These are phyloP conservation scores for Cromileptes altivelis DNA, from an alignment of 2,113 vertebrate genomes.

Conservation along the genomic window DNA sequence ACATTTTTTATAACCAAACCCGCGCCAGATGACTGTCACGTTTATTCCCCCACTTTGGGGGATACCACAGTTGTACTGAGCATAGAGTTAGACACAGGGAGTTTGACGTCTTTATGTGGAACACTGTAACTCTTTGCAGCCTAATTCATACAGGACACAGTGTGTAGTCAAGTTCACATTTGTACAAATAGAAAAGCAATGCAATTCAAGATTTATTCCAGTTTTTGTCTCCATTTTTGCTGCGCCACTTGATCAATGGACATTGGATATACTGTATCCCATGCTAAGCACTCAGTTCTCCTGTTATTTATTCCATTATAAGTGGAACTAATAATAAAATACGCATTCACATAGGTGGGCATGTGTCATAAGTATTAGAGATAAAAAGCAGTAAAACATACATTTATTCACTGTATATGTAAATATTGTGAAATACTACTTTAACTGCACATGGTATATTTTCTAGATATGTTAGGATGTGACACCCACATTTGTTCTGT, in stretches of 20 bases:
- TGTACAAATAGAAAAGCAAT: background rate
- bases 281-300: background rate
- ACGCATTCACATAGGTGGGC: background rate
- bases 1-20: constrained; percentile 42
- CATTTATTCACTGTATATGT: background rate
- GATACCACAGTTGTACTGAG: constrained; percentile 41
- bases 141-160: constrained; percentile 1
- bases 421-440: constrained; percentile 10
- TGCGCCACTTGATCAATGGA: background rate
- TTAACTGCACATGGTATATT: constrained; percentile 17
- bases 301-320: background rate
- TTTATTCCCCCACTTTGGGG: constrained; percentile 69
- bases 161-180: background rate
- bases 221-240: background rate
- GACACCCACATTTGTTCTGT: constrained; percentile 24
- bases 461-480: constrained; percentile 5
- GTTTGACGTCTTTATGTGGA: constrained; percentile 42
- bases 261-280: background rate
- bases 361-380: background rate
- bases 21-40: constrained; percentile 36
- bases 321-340: background rate
- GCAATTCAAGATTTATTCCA: background rate
- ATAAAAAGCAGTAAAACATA: background rate
- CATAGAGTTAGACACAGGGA: constrained; percentile 12
- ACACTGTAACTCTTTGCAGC: background rate